Conservation (phyloP, 2,797 vertebrate species). For the Pseudopleuronectes americanus region DNA sequence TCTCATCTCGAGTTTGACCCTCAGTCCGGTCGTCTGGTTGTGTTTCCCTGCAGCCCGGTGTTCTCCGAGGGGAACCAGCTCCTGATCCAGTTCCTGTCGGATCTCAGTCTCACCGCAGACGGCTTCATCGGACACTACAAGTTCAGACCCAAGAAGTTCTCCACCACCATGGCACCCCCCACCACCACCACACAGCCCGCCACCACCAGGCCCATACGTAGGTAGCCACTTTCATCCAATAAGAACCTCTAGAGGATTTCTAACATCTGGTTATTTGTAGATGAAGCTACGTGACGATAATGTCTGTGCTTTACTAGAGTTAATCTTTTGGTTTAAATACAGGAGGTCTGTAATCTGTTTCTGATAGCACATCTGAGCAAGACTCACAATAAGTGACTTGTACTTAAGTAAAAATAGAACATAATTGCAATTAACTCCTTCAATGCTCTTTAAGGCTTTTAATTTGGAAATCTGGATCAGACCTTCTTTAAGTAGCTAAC, state of each 20-base stretch:
- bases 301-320: constrained; percentile 5
- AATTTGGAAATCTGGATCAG: neutral
- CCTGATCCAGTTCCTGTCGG: constrained; percentile 96
- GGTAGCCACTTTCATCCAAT: constrained; percentile 62
- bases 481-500: neutral
- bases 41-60: constrained; percentile 87
- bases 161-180: constrained; percentile 83
- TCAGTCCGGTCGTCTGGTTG: constrained; percentile 2
- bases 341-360: constrained; percentile 8
- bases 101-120: constrained; percentile 96
- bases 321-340: constrained; percentile 28
- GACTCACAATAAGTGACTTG: neutral
- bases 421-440: neutral
- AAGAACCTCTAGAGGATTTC: constrained; percentile 11
- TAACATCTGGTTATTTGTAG: constrained; percentile 33
- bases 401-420: neutral
- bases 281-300: constrained; percentile 16
- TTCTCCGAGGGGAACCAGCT: constrained; percentile 95
- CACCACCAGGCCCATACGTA: constrained; percentile 89
- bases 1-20: constrained; percentile 23
- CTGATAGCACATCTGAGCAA: constrained; percentile 29
- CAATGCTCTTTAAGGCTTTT: neutral
- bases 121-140: constrained; percentile 98
- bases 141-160: constrained; percentile 93
- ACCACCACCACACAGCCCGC: constrained; percentile 81